A percentile compares a stretch with the other conserved stretches of the same genome.
These are phyloP conservation scores for Pungitius pungitius DNA, from an alignment of 2,113 vertebrate genomes.

Conservation along the genomic window DNA sequence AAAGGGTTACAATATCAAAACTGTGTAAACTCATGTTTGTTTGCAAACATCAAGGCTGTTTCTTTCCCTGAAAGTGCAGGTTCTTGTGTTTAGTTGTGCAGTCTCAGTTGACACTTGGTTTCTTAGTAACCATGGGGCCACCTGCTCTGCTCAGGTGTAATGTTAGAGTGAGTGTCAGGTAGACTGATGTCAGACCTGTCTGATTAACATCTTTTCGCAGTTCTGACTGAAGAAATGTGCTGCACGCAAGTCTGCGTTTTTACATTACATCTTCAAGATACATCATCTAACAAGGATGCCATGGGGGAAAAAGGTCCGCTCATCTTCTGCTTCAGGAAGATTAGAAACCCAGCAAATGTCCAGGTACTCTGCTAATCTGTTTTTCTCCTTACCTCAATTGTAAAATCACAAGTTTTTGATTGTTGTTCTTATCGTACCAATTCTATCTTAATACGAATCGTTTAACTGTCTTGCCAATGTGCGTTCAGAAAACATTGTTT, in stretches of 20 bases:
- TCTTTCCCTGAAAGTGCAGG: not conserved
- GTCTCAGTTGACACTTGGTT: slow-evolving; percentile 61
- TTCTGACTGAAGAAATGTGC: slow-evolving; percentile 20
- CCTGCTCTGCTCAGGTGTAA: slow-evolving; percentile 65
- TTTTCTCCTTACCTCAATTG: slow-evolving; percentile 5
- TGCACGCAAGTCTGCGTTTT: slow-evolving; percentile 25
- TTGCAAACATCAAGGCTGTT: not conserved
- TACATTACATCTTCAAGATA: not conserved
- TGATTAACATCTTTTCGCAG: slow-evolving; percentile 25
- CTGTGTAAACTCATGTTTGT: not conserved
- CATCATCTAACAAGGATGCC: slow-evolving; percentile 52
- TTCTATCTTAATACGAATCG: not conserved
- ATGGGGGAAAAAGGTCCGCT: slow-evolving; percentile 62
- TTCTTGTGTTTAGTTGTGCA: slow-evolving; percentile 25
- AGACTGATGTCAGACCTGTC: slow-evolving; percentile 49
- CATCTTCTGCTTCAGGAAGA: slow-evolving; percentile 79
- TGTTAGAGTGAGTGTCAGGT: slow-evolving; percentile 68
- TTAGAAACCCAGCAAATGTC: slow-evolving; percentile 72
- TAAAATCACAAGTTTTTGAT: not conserved
- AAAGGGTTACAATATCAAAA: not conserved
- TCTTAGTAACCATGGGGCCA: slow-evolving; percentile 65
- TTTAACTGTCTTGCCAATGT: slow-evolving; percentile 9
- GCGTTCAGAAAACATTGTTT: slow-evolving; percentile 67
- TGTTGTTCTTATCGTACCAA: not conserved
- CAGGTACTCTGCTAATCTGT: slow-evolving; percentile 75